Base-by-base conservation (phyloP, 2,888 invertebrate species). In the Pristionchus maxplancki region DNA sequence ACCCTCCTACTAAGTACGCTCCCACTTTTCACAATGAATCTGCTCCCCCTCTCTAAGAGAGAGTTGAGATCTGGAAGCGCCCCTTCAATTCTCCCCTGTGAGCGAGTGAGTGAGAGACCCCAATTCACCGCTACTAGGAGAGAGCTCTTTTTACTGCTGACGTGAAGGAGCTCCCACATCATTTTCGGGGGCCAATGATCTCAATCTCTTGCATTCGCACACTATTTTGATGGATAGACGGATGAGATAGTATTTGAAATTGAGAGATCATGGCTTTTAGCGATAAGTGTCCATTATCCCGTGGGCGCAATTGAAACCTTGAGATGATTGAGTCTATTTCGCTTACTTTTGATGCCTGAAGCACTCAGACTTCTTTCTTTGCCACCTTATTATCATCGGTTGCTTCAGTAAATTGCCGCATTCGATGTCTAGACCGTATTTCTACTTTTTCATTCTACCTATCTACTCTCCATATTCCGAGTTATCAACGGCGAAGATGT, bases 1-100 rank as follows among this genome's bases (percentile, higher is more conserved):
- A 20, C 83, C 37, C 28, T 62, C 84, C 44, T 40, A 28, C 82
- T 50, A n/a, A 48, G 50, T 84, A 37, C 84, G 37, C n/a, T 37
- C 31, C 84, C 84, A 44, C 84, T 62, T 62, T 62, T 62, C 84
- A 37, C 58, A 53, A 53, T 84, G 50, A 50, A 48, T 50, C 50
- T 40, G n/a, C 34, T 48, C 44, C 48, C 44, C 31, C 74, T n/a
- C 78, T 20, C n/a, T n/a, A n/a, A n/a, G n/a, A n/a, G n/a, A n/a
- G n/a, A n/a, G n/a, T n/a, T n/a, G n/a, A 67, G 67, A 67, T 67
- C 67, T 74, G 28, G 64, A 34, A 67, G 67, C 67, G 67, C 67
- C 67, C n/a, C n/a, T n/a, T n/a, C 58, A 58, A 58, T 58, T 58
- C 58, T 20, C 53, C 31, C 64, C 31, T 67, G 31, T 31, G 11